Conservation (phyloP, 2,113 vertebrate genomes). For the Corythornis madagascariensis region DNA sequence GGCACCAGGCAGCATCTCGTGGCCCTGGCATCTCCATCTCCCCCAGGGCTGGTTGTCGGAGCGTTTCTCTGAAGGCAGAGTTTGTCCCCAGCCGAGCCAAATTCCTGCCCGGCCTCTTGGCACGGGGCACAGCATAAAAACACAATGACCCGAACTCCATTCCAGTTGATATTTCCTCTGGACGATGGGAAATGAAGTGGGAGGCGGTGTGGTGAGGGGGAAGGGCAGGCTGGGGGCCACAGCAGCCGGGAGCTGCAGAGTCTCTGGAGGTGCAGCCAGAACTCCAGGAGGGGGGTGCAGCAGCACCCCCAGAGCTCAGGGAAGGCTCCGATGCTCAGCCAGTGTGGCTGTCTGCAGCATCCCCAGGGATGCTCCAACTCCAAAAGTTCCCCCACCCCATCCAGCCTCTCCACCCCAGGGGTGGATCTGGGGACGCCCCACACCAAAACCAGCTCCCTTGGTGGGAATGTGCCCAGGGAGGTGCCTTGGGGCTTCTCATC, state of each 20-base stretch:
- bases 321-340: background rate
- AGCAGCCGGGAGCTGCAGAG: background rate
- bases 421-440: background rate
- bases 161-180: background rate
- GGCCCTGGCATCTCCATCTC: fast-evolving
- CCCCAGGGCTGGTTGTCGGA: fast-evolving
- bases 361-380: background rate
- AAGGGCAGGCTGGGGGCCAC: background rate
- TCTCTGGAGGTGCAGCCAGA: background rate
- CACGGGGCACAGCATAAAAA: background rate
- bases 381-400: fast-evolving
- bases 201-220: background rate
- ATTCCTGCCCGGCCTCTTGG: background rate
- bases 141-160: background rate
- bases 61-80: background rate
- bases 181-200: background rate
- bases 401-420: too few relatives aligned
- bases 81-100: background rate
- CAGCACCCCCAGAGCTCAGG: background rate
- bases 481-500: fast-evolving
- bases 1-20: background rate
- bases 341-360: background rate
- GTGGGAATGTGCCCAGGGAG: background rate
- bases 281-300: fast-evolving
- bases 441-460: fast-evolving